Conservation (phyloP, 2,113 vertebrate genomes). For the Protobothrops flavoviridis region DNA sequence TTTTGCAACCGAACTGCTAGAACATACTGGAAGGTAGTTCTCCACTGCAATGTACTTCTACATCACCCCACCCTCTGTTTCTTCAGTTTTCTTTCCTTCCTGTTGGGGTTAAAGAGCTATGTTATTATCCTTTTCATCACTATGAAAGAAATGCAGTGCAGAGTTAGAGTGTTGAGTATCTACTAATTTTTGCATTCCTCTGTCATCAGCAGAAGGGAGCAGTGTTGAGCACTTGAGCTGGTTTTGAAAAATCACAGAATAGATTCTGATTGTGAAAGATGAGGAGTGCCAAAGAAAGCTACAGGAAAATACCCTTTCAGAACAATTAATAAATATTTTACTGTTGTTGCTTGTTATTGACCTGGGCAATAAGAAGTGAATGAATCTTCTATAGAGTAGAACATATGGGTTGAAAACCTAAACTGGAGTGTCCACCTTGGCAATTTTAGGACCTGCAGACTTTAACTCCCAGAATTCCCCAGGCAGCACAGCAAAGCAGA, state of each 20-base stretch:
- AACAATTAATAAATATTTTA: slow-evolving; percentile 16
- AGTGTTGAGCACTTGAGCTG: not conserved
- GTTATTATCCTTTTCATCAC: not conserved
- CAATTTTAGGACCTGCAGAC: not conserved
- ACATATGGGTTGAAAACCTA: not conserved
- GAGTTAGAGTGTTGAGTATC: not conserved
- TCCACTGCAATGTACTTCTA: not conserved
- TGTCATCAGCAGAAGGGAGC: not conserved
- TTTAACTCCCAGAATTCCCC: not conserved
- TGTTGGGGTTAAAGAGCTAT: not conserved
- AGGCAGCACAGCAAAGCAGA: not conserved
- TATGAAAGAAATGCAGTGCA: not conserved
- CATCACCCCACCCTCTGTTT: not conserved
- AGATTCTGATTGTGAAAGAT: not conserved
- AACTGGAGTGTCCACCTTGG: not conserved
- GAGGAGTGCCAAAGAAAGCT: not conserved
- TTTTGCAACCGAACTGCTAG: not conserved
- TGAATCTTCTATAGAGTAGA: slow-evolving; percentile 36
- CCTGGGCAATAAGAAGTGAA: slow-evolving; percentile 11
- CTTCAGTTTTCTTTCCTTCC: not conserved
- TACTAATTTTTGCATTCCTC: not conserved
- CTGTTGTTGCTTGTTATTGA: slow-evolving; percentile 38
- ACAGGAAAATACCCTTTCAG: not conserved
- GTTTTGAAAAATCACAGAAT: not conserved
- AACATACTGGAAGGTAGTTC: not conserved